A percentile compares a stretch with the other conserved stretches of the same genome.
These are phyloP conservation scores for Ciconia maguari DNA, from an alignment of 2,113 vertebrate genomes.

Conservation along the genomic window DNA sequence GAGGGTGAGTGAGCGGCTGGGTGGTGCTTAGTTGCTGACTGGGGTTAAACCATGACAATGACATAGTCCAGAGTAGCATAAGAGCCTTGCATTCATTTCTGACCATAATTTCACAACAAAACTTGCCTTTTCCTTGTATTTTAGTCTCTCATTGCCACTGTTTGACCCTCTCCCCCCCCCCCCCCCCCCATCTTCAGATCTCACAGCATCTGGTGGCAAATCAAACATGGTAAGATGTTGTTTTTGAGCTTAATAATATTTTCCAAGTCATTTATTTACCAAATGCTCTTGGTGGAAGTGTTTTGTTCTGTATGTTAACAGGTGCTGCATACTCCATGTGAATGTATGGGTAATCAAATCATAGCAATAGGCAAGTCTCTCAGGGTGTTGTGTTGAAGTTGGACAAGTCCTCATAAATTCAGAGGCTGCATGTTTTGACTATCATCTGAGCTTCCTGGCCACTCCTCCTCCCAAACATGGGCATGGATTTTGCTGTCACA, in stretches of 20 bases:
- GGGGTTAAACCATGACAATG: no score
- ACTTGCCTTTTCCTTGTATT: not conserved
- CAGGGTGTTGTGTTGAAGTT: not conserved
- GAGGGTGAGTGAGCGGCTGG: no score
- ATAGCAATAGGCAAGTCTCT: not conserved
- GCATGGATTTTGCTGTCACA: not conserved
- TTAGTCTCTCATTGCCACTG: not conserved
- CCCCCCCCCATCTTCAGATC: not conserved
- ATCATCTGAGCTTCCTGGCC: not conserved
- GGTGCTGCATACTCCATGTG: not conserved
- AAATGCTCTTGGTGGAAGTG: conserved; percentile 45
- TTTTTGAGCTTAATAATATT: conserved; percentile 44
- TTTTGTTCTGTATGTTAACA: conserved; percentile 33
- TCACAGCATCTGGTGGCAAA: conserved; percentile 52
- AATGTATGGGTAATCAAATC: conserved; percentile 6
- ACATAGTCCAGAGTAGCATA: not conserved
- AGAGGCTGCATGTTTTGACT: not conserved
- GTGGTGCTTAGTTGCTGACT: no score
- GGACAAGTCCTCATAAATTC: not conserved
- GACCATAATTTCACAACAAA: not conserved
- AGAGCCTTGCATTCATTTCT: not conserved
- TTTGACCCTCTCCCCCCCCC: not conserved
- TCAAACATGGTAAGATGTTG: conserved; percentile 26
- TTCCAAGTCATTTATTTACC: conserved; percentile 61
- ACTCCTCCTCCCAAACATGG: not conserved